A percentile compares a stretch with the other conserved stretches of the same genome.
phyloP scores from a whole-genome alignment of 1,140 invertebrate species.

The Mya arenaria region DNA sequence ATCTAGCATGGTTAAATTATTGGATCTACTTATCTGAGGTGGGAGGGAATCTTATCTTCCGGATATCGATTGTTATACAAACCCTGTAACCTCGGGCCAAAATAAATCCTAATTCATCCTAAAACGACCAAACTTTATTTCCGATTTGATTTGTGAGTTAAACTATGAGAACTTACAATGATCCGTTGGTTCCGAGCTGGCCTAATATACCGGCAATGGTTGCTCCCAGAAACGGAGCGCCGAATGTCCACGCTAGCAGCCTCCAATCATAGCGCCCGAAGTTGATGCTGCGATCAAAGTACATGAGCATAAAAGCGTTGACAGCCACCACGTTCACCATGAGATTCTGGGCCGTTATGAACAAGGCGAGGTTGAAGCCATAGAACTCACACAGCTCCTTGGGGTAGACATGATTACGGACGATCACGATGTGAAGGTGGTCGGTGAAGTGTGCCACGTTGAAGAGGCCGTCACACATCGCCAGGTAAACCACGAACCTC shows the following conservation, averaged over 20 bases:
- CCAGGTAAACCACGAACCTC: conserved; percentile 59
- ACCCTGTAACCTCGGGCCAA: too few species aligned
- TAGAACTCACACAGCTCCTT: conserved; percentile 52
- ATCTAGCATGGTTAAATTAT: too few species aligned
- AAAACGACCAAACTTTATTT: too few species aligned
- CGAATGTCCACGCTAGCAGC: conserved; percentile 54
- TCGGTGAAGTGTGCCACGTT: conserved; percentile 58
- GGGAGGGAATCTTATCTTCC: too few species aligned
- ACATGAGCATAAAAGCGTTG: conserved; percentile 60
- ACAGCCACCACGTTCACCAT: conserved; percentile 60
- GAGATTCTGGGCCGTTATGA: conserved; percentile 58
- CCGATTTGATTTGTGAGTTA: too few species aligned
- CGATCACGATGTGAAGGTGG: conserved; percentile 58
- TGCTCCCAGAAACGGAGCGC: conserved; percentile 40
- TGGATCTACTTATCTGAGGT: too few species aligned
- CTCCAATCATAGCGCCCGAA: conserved; percentile 56
- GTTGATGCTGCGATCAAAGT: conserved; percentile 49
- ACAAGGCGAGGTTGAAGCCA: conserved; percentile 52
- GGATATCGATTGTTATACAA: too few species aligned
- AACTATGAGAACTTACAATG: conserved; percentile 62
- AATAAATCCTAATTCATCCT: too few species aligned
- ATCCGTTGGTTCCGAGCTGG: conserved; percentile 57
- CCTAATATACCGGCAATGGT: conserved; percentile 45
- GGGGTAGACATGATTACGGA: conserved; percentile 51
- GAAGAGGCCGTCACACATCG: conserved; percentile 58